Evolutionary conservation across 2,888 invertebrate genomes (phyloP), one percentile per base, ranked within the genome.

Genomic region (Acanthopleura granulata): DNA sequence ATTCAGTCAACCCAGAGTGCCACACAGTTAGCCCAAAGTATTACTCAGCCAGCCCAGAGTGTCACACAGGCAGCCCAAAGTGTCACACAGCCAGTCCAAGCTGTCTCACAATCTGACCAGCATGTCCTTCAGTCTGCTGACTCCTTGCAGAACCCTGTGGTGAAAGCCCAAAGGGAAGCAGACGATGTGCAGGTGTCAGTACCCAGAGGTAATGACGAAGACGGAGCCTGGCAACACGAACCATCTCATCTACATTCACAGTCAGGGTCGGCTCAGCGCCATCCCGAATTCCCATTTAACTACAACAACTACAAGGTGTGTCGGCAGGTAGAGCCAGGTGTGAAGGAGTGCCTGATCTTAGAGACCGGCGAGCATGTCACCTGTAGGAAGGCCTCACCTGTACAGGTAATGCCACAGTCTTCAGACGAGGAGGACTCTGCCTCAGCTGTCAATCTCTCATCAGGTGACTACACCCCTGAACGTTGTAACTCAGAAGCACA

Each of bases 281-380:
- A 79, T 71, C 78, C 82, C 3, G 80, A 82, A 62, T 84, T 76
- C 73, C 81, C 81, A 9, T 71, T 80, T 40, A 82, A 81, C 51
- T 79, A 78, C 66, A 76, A 78, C 69, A 84, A 81, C 74, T 84
- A 84, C 74, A 80, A 81, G 73, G 80, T 82, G 14, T 83, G 82
- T 73, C 66, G 82, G 30, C 74, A 77, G 57, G 76, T 84, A 30
- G 74, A 77, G 6, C 84, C 83, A 22, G 79, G 81, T 14, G 77
- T 82, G 16, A 80, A 82, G 72, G 81, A 83, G 30, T 84, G 83
- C 75, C 73, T 83, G 6, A 82, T 84, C 25, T 75, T 83, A 25
- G 84, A 83, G 69, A 84, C 83, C 14, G 84, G 84, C 29, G 83
- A 84, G 75, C 76, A 79, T 62, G 61, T 82, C 11, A 76, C 76